Evolutionary conservation across 2,113 vertebrate genomes (phyloP).

Genomic region (Scomber scombrus): DNA sequence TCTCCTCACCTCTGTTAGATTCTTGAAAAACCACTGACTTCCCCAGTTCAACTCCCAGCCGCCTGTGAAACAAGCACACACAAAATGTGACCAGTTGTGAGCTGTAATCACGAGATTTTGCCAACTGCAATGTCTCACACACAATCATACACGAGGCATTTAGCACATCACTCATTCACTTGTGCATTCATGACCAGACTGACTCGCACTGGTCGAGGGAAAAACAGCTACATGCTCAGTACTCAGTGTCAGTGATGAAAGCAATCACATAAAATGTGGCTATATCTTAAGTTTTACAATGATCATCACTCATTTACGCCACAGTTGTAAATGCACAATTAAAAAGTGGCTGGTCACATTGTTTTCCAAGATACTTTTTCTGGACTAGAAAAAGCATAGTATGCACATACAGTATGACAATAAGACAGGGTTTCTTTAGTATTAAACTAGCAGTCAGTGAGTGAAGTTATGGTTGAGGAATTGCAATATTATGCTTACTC

Average conservation of each 20-base stretch:
- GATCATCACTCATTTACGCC: too few relatives aligned
- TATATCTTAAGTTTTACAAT: too few relatives aligned
- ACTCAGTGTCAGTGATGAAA: too few relatives aligned
- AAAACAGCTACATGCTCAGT: too few relatives aligned
- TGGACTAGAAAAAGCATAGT: too few relatives aligned
- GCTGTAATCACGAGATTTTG: too few relatives aligned
- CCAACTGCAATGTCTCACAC: neutral
- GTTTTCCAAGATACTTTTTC: too few relatives aligned
- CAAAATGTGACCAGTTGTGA: neutral
- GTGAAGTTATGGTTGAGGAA: neutral
- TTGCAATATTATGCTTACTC: conserved; percentile 84
- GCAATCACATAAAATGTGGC: too few relatives aligned
- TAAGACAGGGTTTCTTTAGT: neutral
- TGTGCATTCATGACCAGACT: neutral
- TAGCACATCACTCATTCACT: neutral
- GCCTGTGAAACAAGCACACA: conserved; percentile 79
- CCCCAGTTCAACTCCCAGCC: conserved; percentile 95
- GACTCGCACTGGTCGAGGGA: too few relatives aligned
- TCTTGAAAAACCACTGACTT: conserved; percentile 98
- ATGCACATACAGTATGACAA: too few relatives aligned
- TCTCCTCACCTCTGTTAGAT: conserved; percentile 93
- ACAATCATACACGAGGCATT: neutral
- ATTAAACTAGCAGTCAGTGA: neutral
- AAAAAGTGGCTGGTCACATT: too few relatives aligned
- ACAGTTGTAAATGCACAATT: too few relatives aligned